These are phyloP conservation scores for Enteromius unitaeniatus DNA, from an alignment of 2,797 vertebrate species.

Conservation along the genomic window DNA sequence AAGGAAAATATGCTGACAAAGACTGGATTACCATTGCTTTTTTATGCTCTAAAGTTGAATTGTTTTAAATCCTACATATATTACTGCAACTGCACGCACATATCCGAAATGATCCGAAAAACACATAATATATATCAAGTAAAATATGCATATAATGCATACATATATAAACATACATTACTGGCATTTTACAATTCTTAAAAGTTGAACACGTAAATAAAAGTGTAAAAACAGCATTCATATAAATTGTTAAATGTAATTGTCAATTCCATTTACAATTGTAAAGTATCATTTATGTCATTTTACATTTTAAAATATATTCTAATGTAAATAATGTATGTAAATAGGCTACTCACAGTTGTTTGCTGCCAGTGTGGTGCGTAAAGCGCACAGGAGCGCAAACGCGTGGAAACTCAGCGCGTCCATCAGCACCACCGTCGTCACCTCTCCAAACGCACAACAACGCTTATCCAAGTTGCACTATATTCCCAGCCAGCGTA, in stretches of 20 bases:
- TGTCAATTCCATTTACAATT: too few species aligned
- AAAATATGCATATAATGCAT: background rate
- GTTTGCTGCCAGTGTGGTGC: constrained; percentile 44
- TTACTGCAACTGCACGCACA: background rate
- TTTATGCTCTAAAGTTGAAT: background rate
- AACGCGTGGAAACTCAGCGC: constrained; percentile 45
- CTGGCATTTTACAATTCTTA: background rate
- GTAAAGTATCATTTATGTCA: background rate
- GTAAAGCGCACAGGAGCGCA: constrained; percentile 45
- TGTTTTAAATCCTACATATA: background rate
- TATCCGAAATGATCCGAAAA: too few species aligned
- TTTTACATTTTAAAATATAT: background rate
- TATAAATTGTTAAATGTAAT: background rate
- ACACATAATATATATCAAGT: background rate
- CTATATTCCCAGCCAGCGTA: constrained; percentile 52
- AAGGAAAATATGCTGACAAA: background rate
- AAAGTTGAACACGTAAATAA: background rate
- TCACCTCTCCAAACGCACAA: constrained; percentile 35
- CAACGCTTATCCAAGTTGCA: constrained; percentile 50
- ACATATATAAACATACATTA: background rate
- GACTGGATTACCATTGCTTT: background rate
- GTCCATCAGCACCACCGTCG: constrained; percentile 35
- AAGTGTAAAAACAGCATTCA: background rate
- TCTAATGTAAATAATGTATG: background rate
- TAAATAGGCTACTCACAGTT: constrained; percentile 51